phyloP scores from a whole-genome alignment of 2,797 vertebrate species.

The Chiloscyllium punctatum region DNA sequence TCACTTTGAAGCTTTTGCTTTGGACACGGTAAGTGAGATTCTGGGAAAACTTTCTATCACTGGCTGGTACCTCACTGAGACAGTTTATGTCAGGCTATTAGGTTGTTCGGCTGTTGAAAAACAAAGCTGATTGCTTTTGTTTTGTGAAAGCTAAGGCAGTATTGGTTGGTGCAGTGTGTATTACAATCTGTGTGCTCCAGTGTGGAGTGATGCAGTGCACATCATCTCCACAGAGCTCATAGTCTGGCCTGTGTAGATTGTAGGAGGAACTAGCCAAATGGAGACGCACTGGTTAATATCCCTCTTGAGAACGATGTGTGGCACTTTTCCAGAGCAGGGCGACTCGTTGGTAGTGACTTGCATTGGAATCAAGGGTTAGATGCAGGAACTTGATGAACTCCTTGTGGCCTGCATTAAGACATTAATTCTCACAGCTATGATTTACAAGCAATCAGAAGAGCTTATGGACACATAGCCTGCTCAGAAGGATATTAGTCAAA shows the following conservation, averaged over 20 bases:
- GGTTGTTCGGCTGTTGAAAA: neutral
- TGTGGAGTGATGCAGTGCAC: neutral
- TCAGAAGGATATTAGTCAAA: neutral
- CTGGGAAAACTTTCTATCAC: neutral
- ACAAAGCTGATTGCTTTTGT: neutral
- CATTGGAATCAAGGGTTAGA: neutral
- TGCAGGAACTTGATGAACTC: neutral
- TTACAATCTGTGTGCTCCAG: neutral
- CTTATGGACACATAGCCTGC: neutral
- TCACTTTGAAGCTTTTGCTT: neutral
- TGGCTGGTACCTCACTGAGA: neutral
- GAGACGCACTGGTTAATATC: neutral
- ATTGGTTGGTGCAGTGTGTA: neutral
- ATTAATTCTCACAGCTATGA: neutral
- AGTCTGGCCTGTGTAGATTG: neutral
- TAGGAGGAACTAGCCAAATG: too few relatives aligned
- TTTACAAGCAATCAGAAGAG: neutral
- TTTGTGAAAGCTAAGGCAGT: neutral
- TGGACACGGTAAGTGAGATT: neutral
- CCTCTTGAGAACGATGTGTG: neutral
- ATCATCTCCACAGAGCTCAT: neutral
- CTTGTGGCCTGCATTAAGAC: neutral
- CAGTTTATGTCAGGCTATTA: neutral
- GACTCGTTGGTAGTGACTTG: neutral
- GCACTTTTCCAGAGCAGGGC: neutral